phyloP scores from a whole-genome alignment of 1,140 invertebrate genomes.

The Camponotus floridanus region DNA sequence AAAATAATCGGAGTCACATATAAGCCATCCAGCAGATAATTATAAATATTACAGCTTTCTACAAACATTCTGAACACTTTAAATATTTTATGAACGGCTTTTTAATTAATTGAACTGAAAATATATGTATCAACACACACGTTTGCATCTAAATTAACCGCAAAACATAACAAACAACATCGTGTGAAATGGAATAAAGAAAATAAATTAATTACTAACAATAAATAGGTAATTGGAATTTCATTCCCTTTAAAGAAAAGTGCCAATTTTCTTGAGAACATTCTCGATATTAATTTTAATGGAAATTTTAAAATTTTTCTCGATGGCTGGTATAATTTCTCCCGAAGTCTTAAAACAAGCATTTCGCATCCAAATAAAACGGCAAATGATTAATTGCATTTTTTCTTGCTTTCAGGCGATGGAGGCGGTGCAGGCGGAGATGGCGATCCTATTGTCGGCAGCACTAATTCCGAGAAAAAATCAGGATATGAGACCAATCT shows the following conservation, averaged over 20 bases:
- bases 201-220: neutral
- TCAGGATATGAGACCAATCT: conserved; percentile 91
- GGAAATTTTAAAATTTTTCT: neutral
- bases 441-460: conserved; percentile 87
- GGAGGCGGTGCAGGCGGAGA: conserved; percentile 88
- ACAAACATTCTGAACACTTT: conserved; percentile 1
- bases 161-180: neutral
- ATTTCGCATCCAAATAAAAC: neutral
- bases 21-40: neutral
- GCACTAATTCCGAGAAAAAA: conserved; percentile 88
- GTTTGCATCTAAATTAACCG: neutral
- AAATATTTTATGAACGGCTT: neutral
- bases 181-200: neutral
- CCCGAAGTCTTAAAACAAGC: neutral
- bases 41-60: conserved; percentile 28
- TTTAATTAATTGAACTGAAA: conserved; percentile 5
- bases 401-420: conserved; percentile 87
- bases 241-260: neutral
- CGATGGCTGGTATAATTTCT: neutral
- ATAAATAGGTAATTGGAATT: neutral
- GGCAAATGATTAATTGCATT: conserved; percentile 16
- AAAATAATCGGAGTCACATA: conserved; percentile 15
- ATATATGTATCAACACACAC: neutral
- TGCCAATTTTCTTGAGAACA: neutral
- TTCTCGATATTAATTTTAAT: neutral